phyloP scores from a whole-genome alignment of 2,797 vertebrate species.

The Rhinella marina region DNA sequence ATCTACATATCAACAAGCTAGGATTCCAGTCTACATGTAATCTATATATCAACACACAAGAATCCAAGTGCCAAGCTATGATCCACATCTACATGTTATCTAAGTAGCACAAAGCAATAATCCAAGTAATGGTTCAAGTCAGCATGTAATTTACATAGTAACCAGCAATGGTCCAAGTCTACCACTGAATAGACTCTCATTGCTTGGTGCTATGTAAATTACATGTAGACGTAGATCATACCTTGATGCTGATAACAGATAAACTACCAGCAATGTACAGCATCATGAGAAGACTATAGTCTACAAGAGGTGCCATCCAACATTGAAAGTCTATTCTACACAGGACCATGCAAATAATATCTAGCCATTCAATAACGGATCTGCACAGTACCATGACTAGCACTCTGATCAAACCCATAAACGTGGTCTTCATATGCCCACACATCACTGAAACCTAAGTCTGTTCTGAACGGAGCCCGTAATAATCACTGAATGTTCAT shows the following conservation, averaged over 20 bases:
- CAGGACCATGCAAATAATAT: neutral
- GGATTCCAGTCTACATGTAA: neutral
- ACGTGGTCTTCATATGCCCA: neutral
- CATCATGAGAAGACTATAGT: neutral
- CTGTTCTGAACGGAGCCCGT: neutral
- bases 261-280: neutral
- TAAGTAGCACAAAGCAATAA: neutral
- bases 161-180: too few relatives aligned
- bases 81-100: neutral
- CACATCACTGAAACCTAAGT: neutral
- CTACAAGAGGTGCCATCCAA: neutral
- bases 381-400: neutral
- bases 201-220: too few relatives aligned
- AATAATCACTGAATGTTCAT: neutral
- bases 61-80: neutral
- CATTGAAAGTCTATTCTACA: neutral
- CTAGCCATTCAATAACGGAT: neutral
- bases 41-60: neutral
- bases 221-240: too few relatives aligned
- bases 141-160: neutral
- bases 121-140: neutral
- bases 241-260: too few relatives aligned
- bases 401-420: neutral
- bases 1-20: neutral
- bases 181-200: neutral